These are phyloP conservation scores for Laterallus jamaicensis DNA, from an alignment of 2,113 vertebrate genomes.

Conservation along the genomic window DNA sequence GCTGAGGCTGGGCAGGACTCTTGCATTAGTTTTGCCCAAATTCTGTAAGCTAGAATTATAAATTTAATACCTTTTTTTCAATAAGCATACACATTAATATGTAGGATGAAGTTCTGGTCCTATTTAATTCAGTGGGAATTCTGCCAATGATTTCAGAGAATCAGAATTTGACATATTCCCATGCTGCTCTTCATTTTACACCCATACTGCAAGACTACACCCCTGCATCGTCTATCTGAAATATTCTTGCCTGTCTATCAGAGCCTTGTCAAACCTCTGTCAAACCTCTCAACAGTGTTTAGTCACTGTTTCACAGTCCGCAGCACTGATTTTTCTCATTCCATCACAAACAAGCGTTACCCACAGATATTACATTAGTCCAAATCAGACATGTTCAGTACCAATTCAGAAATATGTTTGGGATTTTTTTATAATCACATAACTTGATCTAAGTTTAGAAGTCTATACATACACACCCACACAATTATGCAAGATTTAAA, in stretches of 20 bases:
- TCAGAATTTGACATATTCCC: not conserved
- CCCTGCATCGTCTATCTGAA: not conserved
- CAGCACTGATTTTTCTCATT: not conserved
- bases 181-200: not conserved
- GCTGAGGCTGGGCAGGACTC: not conserved
- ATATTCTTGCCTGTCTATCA: not conserved
- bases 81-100: not conserved
- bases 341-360: not conserved
- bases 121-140: not conserved
- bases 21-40: not conserved
- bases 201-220: not conserved
- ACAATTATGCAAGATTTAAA: not conserved
- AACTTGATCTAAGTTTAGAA: not conserved
- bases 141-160: not conserved
- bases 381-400: not conserved
- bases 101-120: not conserved
- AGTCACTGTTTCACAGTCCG: not conserved
- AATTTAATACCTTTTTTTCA: not conserved
- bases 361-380: not conserved
- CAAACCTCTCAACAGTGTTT: not conserved
- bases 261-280: not conserved
- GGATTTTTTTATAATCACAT: not conserved
- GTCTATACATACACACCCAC: not conserved
- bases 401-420: not conserved
- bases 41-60: not conserved